Evolutionary conservation across 1,140 invertebrate species (phyloP).

Genomic region (Drosophila lowei): DNA sequence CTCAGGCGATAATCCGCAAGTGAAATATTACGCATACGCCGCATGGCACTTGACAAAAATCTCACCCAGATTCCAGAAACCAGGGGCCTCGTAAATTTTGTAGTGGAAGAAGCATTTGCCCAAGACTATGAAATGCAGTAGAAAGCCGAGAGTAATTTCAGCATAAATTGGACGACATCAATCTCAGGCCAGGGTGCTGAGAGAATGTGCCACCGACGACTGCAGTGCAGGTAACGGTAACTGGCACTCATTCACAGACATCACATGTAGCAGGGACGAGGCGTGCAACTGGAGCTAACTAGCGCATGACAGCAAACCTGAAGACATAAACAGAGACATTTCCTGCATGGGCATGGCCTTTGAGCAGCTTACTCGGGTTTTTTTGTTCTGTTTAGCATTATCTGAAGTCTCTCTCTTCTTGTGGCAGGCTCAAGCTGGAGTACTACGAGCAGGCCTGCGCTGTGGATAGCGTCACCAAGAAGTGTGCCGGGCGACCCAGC

Average conservation of each 20-base stretch:
- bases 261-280: conserved; percentile 15
- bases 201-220: conserved; percentile 17
- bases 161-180: conserved; percentile 73
- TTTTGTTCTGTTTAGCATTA: conserved; percentile 35
- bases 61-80: conserved; percentile 10
- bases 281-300: conserved; percentile 54
- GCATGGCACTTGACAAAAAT: conserved; percentile 36
- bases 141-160: conserved; percentile 61
- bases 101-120: conserved; percentile 39
- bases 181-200: conserved; percentile 59
- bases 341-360: conserved; percentile 10
- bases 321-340: conserved; percentile 6
- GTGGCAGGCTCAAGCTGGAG: conserved; percentile 89
- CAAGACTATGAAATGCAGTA: conserved; percentile 71
- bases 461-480: conserved; percentile 93
- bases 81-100: conserved; percentile 59
- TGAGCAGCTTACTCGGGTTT: conserved; percentile 28
- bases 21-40: conserved; percentile 57
- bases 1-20: conserved; percentile 19
- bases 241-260: conserved; percentile 50
- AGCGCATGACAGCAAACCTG: conserved; percentile 34
- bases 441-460: conserved; percentile 95
- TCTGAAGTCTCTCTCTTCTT: conserved; percentile 18
- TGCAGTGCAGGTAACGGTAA: conserved; percentile 61
- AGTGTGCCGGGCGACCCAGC: conserved; percentile 92